Conservation (phyloP, 2,797 vertebrate genomes). For the Labroides dimidiatus region DNA sequence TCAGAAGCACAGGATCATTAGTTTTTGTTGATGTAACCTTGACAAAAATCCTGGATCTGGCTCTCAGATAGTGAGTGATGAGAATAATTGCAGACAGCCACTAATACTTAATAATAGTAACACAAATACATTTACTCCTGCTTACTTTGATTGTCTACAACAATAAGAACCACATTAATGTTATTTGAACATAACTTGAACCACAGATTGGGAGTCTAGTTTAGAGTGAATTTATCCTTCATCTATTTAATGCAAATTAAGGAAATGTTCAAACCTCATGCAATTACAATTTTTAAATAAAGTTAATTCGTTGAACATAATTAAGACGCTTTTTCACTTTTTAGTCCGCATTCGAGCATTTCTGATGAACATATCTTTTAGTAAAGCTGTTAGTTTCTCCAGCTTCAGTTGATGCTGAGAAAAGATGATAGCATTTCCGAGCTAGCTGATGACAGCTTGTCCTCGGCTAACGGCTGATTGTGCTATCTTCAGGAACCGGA, state of each 20-base stretch:
- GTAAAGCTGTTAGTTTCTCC: too few relatives aligned
- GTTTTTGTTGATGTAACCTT: constrained; percentile 12
- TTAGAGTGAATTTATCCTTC: background rate
- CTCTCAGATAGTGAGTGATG: constrained; percentile 8
- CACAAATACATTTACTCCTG: background rate
- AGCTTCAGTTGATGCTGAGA: background rate
- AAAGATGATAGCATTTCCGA: constrained; percentile 7
- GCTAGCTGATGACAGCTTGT: constrained; percentile 28
- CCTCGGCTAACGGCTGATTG: constrained; percentile 22
- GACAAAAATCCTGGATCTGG: constrained; percentile 10
- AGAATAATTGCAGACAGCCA: constrained; percentile 15
- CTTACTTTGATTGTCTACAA: background rate
- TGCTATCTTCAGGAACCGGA: background rate
- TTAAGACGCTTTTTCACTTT: background rate
- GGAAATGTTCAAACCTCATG: background rate
- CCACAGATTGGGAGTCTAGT: background rate
- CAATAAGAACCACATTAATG: background rate
- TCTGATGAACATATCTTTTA: too few relatives aligned
- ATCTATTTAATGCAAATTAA: background rate
- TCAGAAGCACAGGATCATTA: background rate
- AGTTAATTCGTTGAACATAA: background rate
- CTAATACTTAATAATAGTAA: constrained; percentile 4
- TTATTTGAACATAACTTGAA: background rate
- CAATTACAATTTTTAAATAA: background rate
- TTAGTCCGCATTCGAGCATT: background rate